Evolutionary conservation across 2,113 vertebrate species (phyloP).

Genomic region (Reinhardtius hippoglossoides): DNA sequence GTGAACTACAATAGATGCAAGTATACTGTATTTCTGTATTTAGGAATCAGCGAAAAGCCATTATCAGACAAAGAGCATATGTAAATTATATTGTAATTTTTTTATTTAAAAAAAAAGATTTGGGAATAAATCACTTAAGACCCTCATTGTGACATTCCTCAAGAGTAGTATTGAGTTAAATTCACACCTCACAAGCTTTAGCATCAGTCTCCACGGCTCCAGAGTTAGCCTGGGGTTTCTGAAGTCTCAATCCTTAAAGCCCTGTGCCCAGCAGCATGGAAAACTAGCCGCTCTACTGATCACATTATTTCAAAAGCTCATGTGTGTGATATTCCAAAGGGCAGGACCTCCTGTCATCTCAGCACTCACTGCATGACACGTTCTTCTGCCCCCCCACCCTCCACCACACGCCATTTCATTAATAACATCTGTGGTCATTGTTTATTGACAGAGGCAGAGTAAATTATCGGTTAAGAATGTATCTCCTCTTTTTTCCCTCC

Average conservation of each 20-base stretch:
- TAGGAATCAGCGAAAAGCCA: background rate
- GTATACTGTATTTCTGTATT: background rate
- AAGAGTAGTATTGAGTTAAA: no score
- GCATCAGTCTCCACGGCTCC: background rate
- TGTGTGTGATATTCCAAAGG: conserved; percentile 30
- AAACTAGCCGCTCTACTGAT: conserved; percentile 12
- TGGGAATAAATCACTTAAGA: conserved; percentile 19
- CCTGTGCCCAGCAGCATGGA: background rate
- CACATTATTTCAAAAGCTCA: conserved; percentile 16
- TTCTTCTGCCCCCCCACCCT: background rate
- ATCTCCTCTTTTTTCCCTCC: conserved; percentile 5
- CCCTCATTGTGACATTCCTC: background rate
- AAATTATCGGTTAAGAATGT: background rate
- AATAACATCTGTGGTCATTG: conserved; percentile 15
- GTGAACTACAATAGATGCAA: background rate
- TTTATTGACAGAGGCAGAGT: conserved; percentile 4
- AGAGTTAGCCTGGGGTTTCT: background rate
- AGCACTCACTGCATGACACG: conserved; percentile 1
- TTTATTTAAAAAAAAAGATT: conserved; percentile 28
- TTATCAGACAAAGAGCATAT: background rate
- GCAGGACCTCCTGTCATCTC: conserved; percentile 32
- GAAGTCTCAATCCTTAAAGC: conserved; percentile 1
- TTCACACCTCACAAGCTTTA: no score
- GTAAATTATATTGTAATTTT: conserved; percentile 9
- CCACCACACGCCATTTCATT: conserved; percentile 25